These are phyloP conservation scores for Cinclus cinclus DNA, from an alignment of 2,113 vertebrate genomes.

Conservation along the genomic window DNA sequence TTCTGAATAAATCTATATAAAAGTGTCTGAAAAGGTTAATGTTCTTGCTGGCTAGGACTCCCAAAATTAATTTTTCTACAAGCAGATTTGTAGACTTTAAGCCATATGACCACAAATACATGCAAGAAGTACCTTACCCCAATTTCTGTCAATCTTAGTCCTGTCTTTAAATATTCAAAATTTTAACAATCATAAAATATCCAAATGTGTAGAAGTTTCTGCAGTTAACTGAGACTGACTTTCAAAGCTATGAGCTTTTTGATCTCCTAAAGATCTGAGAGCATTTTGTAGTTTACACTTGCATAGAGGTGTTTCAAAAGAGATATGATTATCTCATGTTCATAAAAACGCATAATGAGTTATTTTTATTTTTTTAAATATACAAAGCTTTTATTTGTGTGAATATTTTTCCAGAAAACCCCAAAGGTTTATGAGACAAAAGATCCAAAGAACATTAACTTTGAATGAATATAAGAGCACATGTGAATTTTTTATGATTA, in stretches of 20 bases:
- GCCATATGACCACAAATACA: background rate
- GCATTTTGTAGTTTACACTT: slow-evolving; percentile 53
- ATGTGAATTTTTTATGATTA: background rate
- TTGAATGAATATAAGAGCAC: background rate
- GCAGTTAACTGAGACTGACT: slow-evolving; percentile 37
- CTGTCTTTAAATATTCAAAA: slow-evolving; percentile 48
- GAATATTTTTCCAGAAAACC: background rate
- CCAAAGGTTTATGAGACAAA: background rate
- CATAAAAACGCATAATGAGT: background rate
- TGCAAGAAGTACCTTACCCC: background rate
- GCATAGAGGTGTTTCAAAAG: slow-evolving; percentile 36
- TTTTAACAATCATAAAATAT: slow-evolving; percentile 54
- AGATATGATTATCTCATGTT: background rate
- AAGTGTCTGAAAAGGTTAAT: background rate
- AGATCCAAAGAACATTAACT: background rate
- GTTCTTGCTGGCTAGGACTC: background rate
- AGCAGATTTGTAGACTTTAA: background rate
- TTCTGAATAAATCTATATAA: background rate
- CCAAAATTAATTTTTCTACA: background rate
- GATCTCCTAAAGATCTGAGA: slow-evolving; percentile 60
- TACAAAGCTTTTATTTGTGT: background rate
- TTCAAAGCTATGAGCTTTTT: slow-evolving; percentile 42
- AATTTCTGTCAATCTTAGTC: slow-evolving; percentile 1
- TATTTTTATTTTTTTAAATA: slow-evolving; percentile 28
- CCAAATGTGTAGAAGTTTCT: slow-evolving; percentile 51